These are phyloP conservation scores for Psix sp. DNA, from an alignment of 1,140 invertebrate genomes.

Conservation along the genomic window DNA sequence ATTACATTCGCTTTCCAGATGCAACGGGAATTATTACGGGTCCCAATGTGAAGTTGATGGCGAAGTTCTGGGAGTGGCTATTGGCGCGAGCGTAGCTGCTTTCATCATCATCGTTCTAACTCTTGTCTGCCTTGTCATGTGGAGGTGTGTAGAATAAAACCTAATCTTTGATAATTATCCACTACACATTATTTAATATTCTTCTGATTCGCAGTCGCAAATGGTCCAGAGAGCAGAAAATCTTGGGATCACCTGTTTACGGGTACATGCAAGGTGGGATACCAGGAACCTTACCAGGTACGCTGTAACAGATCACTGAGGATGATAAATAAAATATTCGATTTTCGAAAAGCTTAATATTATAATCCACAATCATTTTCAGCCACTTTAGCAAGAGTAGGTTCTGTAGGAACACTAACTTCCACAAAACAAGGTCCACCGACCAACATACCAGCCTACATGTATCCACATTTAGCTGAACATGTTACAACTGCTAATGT, in stretches of 20 bases:
- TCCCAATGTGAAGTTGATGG: constrained; percentile 92
- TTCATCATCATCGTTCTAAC: constrained; percentile 92
- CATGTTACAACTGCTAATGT: constrained; percentile 89
- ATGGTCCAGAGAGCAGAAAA: constrained; percentile 92
- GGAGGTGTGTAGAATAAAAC: constrained; percentile 84
- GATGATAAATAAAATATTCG: too few relatives aligned
- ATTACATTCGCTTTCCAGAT: constrained; percentile 82
- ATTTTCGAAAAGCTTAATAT: too few relatives aligned
- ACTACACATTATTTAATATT: constrained; percentile 6
- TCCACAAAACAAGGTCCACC: constrained; percentile 79
- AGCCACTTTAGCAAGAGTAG: constrained; percentile 70
- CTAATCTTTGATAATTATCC: constrained; percentile 9
- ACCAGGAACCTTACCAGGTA: constrained; percentile 72
- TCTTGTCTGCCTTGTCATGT: constrained; percentile 90
- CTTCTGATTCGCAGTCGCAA: constrained; percentile 81
- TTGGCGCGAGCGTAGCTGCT: constrained; percentile 91
- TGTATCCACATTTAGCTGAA: constrained; percentile 90
- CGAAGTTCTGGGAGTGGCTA: constrained; percentile 92
- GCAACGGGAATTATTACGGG: constrained; percentile 91
- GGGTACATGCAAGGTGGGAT: constrained; percentile 87
- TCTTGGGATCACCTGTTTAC: constrained; percentile 87
- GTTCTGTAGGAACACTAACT: constrained; percentile 77
- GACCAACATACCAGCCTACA: constrained; percentile 70
- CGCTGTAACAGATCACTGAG: not conserved
- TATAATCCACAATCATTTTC: not conserved